Conservation (phyloP, 2,797 vertebrate species). For the Acrocephalus scirpaceus region DNA sequence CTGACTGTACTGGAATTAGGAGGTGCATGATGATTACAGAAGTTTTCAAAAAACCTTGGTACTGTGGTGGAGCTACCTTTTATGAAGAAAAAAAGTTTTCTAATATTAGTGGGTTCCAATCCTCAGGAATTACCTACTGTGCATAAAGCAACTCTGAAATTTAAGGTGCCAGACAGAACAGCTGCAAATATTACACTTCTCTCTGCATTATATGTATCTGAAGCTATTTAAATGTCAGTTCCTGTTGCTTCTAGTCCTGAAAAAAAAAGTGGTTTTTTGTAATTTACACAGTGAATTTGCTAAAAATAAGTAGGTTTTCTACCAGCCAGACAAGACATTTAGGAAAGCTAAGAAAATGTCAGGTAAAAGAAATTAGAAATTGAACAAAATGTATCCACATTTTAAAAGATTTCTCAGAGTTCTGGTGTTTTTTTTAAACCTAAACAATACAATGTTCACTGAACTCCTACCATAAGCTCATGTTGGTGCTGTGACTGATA, state of each 20-base stretch:
- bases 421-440: neutral
- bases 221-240: slow-evolving; percentile 3
- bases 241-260: neutral
- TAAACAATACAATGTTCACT: neutral
- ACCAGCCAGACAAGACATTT: neutral
- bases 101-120: neutral
- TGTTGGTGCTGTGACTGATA: neutral
- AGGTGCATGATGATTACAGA: neutral
- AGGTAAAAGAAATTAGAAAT: neutral
- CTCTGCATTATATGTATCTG: neutral
- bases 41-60: neutral
- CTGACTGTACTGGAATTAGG: neutral
- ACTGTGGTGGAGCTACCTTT: neutral
- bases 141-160: neutral
- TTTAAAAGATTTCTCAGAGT: neutral
- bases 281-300: neutral
- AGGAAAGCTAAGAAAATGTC: neutral
- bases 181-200: neutral
- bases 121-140: neutral
- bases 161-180: neutral
- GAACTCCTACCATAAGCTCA: neutral
- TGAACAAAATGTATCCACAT: neutral
- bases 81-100: neutral
- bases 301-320: neutral
- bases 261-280: neutral